Base-by-base conservation (phyloP, 1,140 invertebrate species). In the Vanessa atalanta region DNA sequence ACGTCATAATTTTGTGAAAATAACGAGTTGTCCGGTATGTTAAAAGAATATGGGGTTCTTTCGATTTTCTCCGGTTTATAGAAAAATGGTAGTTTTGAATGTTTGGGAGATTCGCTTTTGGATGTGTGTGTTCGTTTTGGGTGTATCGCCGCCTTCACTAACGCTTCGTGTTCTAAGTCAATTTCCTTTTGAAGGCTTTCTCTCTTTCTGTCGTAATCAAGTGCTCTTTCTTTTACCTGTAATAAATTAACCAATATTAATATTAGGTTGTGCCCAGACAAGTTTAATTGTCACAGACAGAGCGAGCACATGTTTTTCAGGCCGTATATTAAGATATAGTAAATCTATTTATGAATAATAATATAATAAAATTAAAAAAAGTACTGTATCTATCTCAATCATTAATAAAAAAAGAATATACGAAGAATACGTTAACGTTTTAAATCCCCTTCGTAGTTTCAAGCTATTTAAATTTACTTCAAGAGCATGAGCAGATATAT, bases 181-280 rank as follows among this genome's bases (percentile, higher is more conserved):
- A 93, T 93, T 31, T 94, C 91, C 47, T 84, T 83, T 70, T 94
- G 93, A 43, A 94, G 78, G 47, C 91, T 86, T 73, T 87, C 85
- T 72, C 93, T 88, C 64, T 90, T 91, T 26, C 79, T 80, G 14
- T 93, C 80, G 71, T 93, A 93, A 65, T 94, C 93, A n/a, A 85
- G 84, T 57, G 89, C 85, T 75, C 93, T 91, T 55, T 93, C 87
- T 74, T 93, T 88, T 68, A 93, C 92, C 94, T 94, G 86, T 57
- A 89, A 93, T 51, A 48, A 71, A 76, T 16, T 53, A 75, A 60
- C 70, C 67, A 71, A 67, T 71, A 64, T 50, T 50, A 51, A 70
- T 68, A 53, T 53, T 61, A 55, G 48, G 48, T 0, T 14, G 48
- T n/a, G 13, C 5, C 4, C 1, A 50, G 37, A 43, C 9, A 37